Evolutionary conservation across 2,888 invertebrate genomes (phyloP), one percentile per base, ranked within the genome.

Genomic region (Schrankia costaestrigalis): DNA sequence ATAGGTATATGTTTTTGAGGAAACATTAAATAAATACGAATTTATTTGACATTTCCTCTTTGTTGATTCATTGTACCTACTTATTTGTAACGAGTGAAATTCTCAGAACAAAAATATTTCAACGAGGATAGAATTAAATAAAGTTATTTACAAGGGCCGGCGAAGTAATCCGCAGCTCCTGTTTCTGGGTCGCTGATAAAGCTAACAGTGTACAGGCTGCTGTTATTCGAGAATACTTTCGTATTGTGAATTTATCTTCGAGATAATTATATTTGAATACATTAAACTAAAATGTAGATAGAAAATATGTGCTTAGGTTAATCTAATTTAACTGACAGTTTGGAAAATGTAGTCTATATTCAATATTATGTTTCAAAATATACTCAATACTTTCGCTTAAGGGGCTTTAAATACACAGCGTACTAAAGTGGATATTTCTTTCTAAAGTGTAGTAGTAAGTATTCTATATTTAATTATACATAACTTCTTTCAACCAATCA

Each of bases 131-230:
- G 52, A 56, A 52, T 63, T 25, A 34, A 31, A 37, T 63, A 64
- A 63, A 67, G 65, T 72, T 63, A 72, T 75, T 72, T 64, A 71
- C 77, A 76, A 81, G 82, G 80, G 78, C 71, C 71, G 70, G 63
- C 72, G 72, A 65, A 66, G 63, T 74, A 76, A 77, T 73, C 72
- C 69, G 77, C 80, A 83, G 81, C 76, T 80, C 79, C 79, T 78
- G 77, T 79, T 79, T 78, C 75, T 77, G 78, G 72, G 73, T 71
- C 77, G 80, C 83, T 78, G 71, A 67, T 60, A 65, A 74, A 67
- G 77, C 78, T 85, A 82, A 85, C 81, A 67, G 75, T 85, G 83
- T 84, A 83, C 82, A 82, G 79, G 79, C 71, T 71, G 78, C 77
- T 67, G 65, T 41, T 33, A 37, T 46, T 37, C 21, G 33, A 41